Percentiles rank a stretch among this genome's conserved stretches.
Evolutionary conservation across 2,797 vertebrate species (phyloP).

Genomic region (Pelodytes ibericus): DNA sequence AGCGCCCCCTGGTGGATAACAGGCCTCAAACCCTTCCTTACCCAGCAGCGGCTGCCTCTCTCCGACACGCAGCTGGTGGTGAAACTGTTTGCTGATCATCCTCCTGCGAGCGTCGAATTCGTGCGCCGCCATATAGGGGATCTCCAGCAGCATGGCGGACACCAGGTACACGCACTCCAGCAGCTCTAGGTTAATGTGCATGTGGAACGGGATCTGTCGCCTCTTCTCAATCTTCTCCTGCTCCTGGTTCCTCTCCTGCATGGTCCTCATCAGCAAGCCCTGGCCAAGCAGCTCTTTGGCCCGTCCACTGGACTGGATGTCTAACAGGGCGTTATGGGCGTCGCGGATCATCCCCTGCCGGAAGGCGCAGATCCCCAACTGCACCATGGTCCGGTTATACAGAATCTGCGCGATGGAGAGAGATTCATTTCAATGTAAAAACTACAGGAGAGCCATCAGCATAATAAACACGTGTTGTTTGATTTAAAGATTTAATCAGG

Average conservation of each 20-base stretch:
- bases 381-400: slow-evolving; percentile 94
- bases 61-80: slow-evolving; percentile 90
- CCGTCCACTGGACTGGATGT: slow-evolving; percentile 90
- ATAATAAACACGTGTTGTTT: too few relatives aligned
- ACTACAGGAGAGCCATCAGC: too few relatives aligned
- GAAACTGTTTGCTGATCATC: slow-evolving; percentile 97
- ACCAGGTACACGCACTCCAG: slow-evolving; percentile 92
- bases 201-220: slow-evolving; percentile 90
- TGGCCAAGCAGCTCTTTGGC: slow-evolving; percentile 92
- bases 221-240: slow-evolving; percentile 94
- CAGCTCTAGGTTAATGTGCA: slow-evolving; percentile 93
- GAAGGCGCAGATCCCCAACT: slow-evolving; percentile 91
- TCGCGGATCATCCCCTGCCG: slow-evolving; percentile 92
- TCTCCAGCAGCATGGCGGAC: slow-evolving; percentile 91
- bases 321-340: slow-evolving; percentile 88
- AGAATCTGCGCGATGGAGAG: slow-evolving; percentile 75
- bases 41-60: slow-evolving; percentile 86
- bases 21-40: too few relatives aligned
- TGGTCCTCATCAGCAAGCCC: slow-evolving; percentile 89
- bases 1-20: too few relatives aligned
- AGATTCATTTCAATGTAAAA: background rate
- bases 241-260: slow-evolving; percentile 92
- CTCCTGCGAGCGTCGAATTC: slow-evolving; percentile 89
- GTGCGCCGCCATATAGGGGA: slow-evolving; percentile 92
- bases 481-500: too few relatives aligned